Percentiles rank a stretch among this genome's conserved stretches.
phyloP scores from a whole-genome alignment of 2,113 vertebrate species.

The Datnioides undecimradiatus region DNA sequence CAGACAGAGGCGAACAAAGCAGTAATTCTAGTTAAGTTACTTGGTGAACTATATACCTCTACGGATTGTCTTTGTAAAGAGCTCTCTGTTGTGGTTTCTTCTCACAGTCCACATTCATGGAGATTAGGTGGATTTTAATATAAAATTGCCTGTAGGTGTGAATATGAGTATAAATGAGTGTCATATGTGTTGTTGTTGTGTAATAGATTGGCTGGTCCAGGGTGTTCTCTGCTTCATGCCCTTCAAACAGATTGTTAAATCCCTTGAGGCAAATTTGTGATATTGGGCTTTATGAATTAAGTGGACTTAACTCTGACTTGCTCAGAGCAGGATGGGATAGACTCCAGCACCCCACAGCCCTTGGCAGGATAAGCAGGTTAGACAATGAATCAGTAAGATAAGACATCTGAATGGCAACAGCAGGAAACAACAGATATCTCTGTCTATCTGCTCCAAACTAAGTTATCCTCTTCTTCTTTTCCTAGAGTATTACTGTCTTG shows the following conservation, averaged over 20 bases:
- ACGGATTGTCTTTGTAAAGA: background rate
- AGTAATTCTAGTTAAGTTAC: too few species aligned
- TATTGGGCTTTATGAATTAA: background rate
- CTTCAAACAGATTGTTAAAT: background rate
- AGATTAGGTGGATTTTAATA: background rate
- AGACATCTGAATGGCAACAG: background rate
- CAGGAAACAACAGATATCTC: background rate
- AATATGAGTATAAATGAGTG: too few species aligned
- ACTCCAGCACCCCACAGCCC: background rate
- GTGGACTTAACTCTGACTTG: background rate
- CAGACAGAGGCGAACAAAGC: too few species aligned
- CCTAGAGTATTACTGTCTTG: too few species aligned
- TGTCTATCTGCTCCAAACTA: background rate
- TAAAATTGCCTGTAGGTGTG: background rate
- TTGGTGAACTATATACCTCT: background rate
- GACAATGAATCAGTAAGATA: background rate
- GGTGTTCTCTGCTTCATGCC: too few species aligned
- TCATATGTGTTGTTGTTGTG: too few species aligned
- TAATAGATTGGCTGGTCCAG: background rate
- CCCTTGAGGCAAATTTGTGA: background rate
- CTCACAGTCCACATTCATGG: background rate
- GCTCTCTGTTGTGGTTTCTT: conserved; percentile 5
- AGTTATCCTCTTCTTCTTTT: too few species aligned
- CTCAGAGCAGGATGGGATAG: background rate
- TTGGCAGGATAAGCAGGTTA: background rate